Percentiles rank a stretch among this genome's conserved stretches.
These are phyloP conservation scores for Apistogramma diplotaenia DNA, from an alignment of 2,113 vertebrate species.

Conservation along the genomic window DNA sequence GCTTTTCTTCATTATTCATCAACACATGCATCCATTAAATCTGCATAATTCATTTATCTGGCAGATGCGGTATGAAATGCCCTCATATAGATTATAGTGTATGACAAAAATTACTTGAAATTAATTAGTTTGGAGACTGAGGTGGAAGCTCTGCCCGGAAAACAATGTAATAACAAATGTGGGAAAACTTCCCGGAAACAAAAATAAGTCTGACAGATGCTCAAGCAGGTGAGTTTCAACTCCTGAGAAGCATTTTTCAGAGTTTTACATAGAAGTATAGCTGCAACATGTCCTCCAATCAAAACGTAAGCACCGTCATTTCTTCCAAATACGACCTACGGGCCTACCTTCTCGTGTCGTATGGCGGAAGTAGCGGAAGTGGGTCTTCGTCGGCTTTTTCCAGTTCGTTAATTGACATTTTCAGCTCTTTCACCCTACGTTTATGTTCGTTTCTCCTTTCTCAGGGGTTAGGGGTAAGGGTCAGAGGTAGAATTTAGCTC, in stretches of 20 bases:
- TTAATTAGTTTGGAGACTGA: conserved; percentile 9
- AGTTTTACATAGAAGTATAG: neutral
- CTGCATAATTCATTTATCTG: conserved; percentile 43
- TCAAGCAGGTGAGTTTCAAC: neutral
- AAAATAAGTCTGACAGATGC: neutral
- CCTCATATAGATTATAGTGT: neutral
- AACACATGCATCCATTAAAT: conserved; percentile 3
- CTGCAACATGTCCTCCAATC: too few species aligned
- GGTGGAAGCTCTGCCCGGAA: neutral
- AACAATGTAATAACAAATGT: neutral
- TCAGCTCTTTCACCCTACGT: too few species aligned
- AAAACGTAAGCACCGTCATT: too few species aligned
- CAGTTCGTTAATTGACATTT: too few species aligned
- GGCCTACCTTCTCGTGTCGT: too few species aligned
- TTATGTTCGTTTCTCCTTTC: too few species aligned
- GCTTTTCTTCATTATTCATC: conserved; percentile 37
- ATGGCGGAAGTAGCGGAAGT: too few species aligned
- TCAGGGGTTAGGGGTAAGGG: too few species aligned
- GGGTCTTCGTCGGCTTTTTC: too few species aligned
- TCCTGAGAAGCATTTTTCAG: neutral
- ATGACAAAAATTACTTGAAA: neutral
- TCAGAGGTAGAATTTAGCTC: too few species aligned
- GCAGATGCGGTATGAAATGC: conserved; percentile 17
- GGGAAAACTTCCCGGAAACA: neutral
- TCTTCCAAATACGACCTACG: too few species aligned